A percentile compares a stretch with the other conserved stretches of the same genome.
phyloP scores from a whole-genome alignment of 2,113 vertebrate species.

The Ornithorhynchus anatinus region DNA sequence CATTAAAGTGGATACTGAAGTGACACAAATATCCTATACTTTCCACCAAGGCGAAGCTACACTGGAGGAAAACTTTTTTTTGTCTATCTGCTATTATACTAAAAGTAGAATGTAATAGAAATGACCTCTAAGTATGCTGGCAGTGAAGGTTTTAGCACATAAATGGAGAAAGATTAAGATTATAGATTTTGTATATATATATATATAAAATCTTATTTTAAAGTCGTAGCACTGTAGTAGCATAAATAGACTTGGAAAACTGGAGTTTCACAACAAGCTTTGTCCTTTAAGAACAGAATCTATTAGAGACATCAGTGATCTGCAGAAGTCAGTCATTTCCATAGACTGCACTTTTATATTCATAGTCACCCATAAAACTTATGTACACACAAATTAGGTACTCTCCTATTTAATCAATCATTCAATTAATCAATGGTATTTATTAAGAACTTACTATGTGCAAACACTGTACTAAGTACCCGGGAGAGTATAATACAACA shows the following conservation, averaged over 20 bases:
- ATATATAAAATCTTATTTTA: background rate
- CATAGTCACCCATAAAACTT: too few species aligned
- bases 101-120: slow-evolving; percentile 14
- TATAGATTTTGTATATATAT: background rate
- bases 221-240: background rate
- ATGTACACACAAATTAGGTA: too few species aligned
- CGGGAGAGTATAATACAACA: too few species aligned
- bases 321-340: background rate
- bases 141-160: slow-evolving; percentile 13
- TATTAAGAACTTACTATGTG: too few species aligned
- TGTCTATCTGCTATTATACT: background rate
- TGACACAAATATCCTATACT: background rate
- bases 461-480: too few species aligned
- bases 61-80: background rate
- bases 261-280: background rate
- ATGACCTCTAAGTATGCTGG: slow-evolving; percentile 6
- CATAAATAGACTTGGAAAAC: background rate
- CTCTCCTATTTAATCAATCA: too few species aligned
- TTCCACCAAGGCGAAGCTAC: background rate
- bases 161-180: background rate
- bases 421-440: too few species aligned
- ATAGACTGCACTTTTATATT: too few species aligned
- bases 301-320: background rate
- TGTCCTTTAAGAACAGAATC: slow-evolving; percentile 7
- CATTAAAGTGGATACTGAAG: background rate